Conservation (phyloP, 2,113 vertebrate species). For the Neoarius graeffei region DNA sequence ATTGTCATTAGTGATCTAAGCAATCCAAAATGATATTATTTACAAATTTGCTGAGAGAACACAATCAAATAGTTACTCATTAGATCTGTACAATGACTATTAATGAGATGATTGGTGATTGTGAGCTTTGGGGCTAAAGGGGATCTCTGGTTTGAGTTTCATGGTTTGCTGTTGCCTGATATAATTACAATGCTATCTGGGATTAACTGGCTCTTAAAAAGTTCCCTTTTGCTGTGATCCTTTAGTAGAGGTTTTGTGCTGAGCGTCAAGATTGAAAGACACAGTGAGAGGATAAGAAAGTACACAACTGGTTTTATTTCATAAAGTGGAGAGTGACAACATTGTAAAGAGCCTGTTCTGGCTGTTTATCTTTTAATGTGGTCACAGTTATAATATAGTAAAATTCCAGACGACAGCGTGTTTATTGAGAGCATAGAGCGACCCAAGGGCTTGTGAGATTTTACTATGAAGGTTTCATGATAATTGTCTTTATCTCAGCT, state of each 20-base stretch:
- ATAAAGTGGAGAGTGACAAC: slow-evolving; percentile 18
- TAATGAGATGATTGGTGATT: slow-evolving; percentile 64
- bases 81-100: slow-evolving; percentile 62
- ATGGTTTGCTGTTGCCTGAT: slow-evolving; percentile 61
- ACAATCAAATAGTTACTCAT: slow-evolving; percentile 53
- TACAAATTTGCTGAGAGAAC: slow-evolving; percentile 42
- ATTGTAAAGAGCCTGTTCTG: slow-evolving; percentile 20
- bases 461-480: slow-evolving; percentile 42
- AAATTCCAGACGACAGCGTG: slow-evolving; percentile 7
- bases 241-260: slow-evolving; percentile 43
- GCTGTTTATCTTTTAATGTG: slow-evolving; percentile 51
- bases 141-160: slow-evolving; percentile 50
- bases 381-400: slow-evolving; percentile 25
- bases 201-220: slow-evolving; percentile 54
- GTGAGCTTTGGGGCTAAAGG: slow-evolving; percentile 60
- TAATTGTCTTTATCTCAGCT: slow-evolving; percentile 36
- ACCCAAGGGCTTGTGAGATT: slow-evolving; percentile 50
- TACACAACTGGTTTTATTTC: slow-evolving; percentile 30
- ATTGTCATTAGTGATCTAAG: slow-evolving; percentile 23
- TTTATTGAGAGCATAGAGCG: slow-evolving; percentile 33
- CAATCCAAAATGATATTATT: slow-evolving; percentile 24
- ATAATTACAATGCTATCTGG: slow-evolving; percentile 71
- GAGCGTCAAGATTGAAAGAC: slow-evolving; percentile 2
- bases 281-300: background rate
- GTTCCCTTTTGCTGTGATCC: slow-evolving; percentile 48